These are phyloP conservation scores for Sarcophaga variegata DNA, from an alignment of 2,888 invertebrate species.

Conservation along the genomic window DNA sequence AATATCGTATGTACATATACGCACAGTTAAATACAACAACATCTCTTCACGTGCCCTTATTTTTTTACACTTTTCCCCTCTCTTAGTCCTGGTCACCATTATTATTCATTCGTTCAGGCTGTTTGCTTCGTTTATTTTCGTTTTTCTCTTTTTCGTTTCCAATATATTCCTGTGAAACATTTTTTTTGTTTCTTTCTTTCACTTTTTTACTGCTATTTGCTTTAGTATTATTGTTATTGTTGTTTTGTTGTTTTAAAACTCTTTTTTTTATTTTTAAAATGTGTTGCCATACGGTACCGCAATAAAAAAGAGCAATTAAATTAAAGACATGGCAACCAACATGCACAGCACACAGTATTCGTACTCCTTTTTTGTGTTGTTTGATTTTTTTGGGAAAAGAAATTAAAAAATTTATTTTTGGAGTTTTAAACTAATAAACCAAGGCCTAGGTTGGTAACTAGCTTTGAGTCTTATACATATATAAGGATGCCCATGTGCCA, in stretches of 20 bases:
- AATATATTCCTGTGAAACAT: slow-evolving; percentile 43
- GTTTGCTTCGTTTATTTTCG: slow-evolving; percentile 7
- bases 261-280: slow-evolving; percentile 29
- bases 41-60: slow-evolving; percentile 78
- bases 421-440: too few species aligned
- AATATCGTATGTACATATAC: slow-evolving; percentile 52
- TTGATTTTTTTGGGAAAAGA: too few species aligned
- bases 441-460: too few species aligned
- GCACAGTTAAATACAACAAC: slow-evolving; percentile 64
- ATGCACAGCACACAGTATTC: slow-evolving; percentile 5
- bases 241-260: slow-evolving; percentile 21
- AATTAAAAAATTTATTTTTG: too few species aligned
- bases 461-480: too few species aligned
- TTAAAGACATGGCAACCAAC: slow-evolving; percentile 43
- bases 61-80: slow-evolving; percentile 63
- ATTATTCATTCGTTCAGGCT: slow-evolving; percentile 11
- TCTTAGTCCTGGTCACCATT: neutral
- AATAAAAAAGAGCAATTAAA: slow-evolving; percentile 58
- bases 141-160: slow-evolving; percentile 57
- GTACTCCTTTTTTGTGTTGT: too few species aligned
- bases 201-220: slow-evolving; percentile 63
- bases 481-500: too few species aligned
- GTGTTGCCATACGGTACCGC: slow-evolving; percentile 43
- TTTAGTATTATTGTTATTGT: slow-evolving; percentile 33
- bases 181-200: slow-evolving; percentile 59